phyloP scores from a whole-genome alignment of 2,113 vertebrate genomes.

The Syrmaticus mikado region DNA sequence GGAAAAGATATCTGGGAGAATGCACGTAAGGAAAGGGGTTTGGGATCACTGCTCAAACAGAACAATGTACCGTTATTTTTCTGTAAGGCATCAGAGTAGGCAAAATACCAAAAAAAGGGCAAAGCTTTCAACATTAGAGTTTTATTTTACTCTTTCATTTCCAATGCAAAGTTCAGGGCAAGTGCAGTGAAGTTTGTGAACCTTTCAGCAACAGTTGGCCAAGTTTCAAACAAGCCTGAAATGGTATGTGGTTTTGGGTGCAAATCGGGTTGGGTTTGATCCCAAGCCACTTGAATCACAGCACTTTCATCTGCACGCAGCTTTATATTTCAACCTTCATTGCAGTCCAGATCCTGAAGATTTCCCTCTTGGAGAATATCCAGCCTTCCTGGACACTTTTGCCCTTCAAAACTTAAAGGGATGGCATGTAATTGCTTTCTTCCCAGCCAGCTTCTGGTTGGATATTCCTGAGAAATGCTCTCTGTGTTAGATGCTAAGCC shows the following conservation, averaged over 20 bases:
- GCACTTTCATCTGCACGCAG: not conserved
- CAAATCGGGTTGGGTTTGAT: constrained; percentile 11
- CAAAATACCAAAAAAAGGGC: not conserved
- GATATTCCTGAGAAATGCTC: not conserved
- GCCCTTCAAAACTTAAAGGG: not conserved
- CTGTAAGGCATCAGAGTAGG: not conserved
- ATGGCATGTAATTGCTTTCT: not conserved
- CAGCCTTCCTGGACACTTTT: no score
- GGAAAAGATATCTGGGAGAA: not conserved
- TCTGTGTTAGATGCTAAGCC: not conserved
- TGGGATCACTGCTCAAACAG: not conserved
- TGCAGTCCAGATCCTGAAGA: not conserved
- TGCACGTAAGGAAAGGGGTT: not conserved
- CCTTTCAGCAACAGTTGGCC: not conserved
- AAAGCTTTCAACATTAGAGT: not conserved
- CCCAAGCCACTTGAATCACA: constrained; percentile 1
- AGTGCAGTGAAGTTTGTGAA: constrained; percentile 35
- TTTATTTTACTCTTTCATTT: constrained; percentile 40
- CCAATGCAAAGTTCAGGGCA: constrained; percentile 38
- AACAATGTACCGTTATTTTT: not conserved
- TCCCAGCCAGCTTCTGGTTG: not conserved
- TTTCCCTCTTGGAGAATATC: no score
- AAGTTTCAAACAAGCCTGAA: not conserved
- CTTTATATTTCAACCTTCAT: not conserved
- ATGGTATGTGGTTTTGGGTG: constrained; percentile 21